These are phyloP conservation scores for Chlamydotis undulata DNA, from an alignment of 2,113 vertebrate species.

Conservation along the genomic window DNA sequence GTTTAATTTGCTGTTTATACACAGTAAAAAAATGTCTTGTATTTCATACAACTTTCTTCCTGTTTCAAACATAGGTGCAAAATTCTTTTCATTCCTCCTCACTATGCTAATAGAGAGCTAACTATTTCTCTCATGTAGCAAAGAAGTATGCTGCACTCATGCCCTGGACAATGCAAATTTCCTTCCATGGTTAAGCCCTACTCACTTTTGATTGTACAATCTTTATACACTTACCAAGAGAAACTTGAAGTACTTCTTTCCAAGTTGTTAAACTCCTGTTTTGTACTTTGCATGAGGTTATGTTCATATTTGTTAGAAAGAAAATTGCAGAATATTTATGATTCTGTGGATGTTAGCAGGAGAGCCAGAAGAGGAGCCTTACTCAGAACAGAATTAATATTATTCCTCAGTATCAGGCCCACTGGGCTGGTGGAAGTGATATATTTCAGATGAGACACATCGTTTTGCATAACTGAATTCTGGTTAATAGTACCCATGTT, in stretches of 20 bases:
- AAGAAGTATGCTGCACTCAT: background rate
- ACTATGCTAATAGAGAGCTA: background rate
- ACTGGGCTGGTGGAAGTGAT: background rate
- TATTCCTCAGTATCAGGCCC: background rate
- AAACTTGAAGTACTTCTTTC: background rate
- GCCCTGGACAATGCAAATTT: background rate
- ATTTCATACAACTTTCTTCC: background rate
- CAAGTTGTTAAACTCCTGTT: background rate
- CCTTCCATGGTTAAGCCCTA: background rate
- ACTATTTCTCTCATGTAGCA: background rate
- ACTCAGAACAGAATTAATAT: background rate
- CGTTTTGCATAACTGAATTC: conserved; percentile 21
- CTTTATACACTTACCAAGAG: background rate
- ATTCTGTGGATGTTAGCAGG: background rate
- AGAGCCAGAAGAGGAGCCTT: background rate
- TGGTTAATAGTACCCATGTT: background rate
- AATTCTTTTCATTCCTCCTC: conserved; percentile 25
- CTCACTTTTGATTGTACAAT: background rate
- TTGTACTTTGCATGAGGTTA: background rate
- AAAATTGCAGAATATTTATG: background rate
- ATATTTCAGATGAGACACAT: conserved; percentile 2
- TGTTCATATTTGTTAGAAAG: background rate
- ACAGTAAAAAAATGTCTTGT: background rate
- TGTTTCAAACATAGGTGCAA: conserved; percentile 10
- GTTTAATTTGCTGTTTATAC: background rate